Percentiles rank a stretch among this genome's conserved stretches.
Evolutionary conservation across 2,113 vertebrate species (phyloP).

Genomic region (Burhinus bistriatus): DNA sequence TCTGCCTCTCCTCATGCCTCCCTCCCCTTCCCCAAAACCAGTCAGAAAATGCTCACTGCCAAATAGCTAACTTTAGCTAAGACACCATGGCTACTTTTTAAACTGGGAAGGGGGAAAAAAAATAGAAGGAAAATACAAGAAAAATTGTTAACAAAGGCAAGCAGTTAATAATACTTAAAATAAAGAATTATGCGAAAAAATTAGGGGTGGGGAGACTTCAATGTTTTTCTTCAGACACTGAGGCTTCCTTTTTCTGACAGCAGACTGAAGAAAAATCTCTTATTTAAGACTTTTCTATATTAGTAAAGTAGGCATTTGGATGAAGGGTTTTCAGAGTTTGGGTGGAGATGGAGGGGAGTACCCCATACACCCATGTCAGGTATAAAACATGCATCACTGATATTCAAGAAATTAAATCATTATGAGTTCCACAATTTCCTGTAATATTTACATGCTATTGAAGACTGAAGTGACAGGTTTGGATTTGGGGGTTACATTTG

Average conservation of each 20-base stretch:
- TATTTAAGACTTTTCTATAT: not conserved
- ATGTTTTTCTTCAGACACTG: not conserved
- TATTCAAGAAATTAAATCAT: not conserved
- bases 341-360: not conserved
- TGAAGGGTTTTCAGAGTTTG: not conserved
- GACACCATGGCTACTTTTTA: not conserved
- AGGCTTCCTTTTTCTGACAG: not conserved
- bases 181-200: not conserved
- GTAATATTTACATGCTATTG: not conserved
- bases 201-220: fast-evolving
- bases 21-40: not conserved
- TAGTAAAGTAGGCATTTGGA: not conserved
- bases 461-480: not conserved
- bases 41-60: not conserved
- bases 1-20: not conserved
- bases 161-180: not conserved
- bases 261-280: not conserved
- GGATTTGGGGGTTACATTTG: not conserved
- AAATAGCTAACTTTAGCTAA: not conserved
- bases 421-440: not conserved
- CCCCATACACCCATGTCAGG: not conserved
- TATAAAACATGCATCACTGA: not conserved
- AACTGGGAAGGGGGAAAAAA: not conserved
- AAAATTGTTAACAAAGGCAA: not conserved
- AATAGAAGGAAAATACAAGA: not conserved